phyloP scores from a whole-genome alignment of 2,888 invertebrate genomes.

The Laspeyria flexula region DNA sequence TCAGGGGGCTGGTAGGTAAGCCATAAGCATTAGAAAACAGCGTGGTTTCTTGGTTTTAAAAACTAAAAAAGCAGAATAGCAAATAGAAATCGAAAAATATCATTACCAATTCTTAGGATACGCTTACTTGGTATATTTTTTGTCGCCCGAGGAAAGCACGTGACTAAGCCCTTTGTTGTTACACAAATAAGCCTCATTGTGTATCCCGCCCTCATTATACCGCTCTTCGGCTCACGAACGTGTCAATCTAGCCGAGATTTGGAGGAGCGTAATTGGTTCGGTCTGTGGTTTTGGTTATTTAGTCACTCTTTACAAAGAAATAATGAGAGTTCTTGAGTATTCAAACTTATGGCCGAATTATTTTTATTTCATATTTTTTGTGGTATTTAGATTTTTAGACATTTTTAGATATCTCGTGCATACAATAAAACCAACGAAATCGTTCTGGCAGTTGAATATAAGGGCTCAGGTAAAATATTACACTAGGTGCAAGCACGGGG shows the following conservation, averaged over 20 bases:
- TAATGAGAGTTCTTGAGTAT: constrained; percentile 39
- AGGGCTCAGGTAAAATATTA: too few relatives aligned
- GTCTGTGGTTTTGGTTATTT: constrained; percentile 28
- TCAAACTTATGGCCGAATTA: constrained; percentile 42
- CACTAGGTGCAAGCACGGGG: too few relatives aligned
- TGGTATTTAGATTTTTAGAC: too few relatives aligned
- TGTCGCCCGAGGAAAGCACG: constrained; percentile 48
- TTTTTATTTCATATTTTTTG: too few relatives aligned
- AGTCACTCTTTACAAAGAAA: not conserved
- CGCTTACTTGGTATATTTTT: constrained; percentile 33
- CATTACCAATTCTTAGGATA: constrained; percentile 7
- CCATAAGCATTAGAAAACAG: too few relatives aligned
- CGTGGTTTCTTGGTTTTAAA: too few relatives aligned
- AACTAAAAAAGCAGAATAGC: too few relatives aligned
- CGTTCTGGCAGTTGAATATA: too few relatives aligned
- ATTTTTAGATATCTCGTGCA: too few relatives aligned
- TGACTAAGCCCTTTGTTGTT: constrained; percentile 60
- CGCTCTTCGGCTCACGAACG: constrained; percentile 58
- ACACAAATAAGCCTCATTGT: constrained; percentile 69
- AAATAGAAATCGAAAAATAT: not conserved
- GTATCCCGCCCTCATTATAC: constrained; percentile 62
- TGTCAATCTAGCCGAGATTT: constrained; percentile 58
- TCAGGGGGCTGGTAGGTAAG: too few relatives aligned
- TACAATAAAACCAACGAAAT: too few relatives aligned
- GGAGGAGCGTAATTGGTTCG: constrained; percentile 34